Conservation (phyloP, 2,113 vertebrate species). For the Falco punctatus region DNA sequence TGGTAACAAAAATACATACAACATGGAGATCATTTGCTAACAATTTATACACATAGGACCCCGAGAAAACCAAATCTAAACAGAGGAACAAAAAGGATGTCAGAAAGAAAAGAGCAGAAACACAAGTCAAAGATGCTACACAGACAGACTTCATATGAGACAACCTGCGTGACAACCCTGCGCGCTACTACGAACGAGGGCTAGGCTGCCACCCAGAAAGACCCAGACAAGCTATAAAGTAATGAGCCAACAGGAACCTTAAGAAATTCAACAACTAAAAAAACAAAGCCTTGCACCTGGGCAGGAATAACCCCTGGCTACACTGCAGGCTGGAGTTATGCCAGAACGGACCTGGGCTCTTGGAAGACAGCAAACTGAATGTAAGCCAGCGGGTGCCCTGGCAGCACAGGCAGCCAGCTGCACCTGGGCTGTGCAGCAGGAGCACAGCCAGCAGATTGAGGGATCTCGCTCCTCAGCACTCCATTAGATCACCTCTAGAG, state of each 20-base stretch:
- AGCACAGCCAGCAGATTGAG: neutral
- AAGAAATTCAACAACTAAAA: neutral
- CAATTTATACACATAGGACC: neutral
- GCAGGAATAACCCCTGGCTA: neutral
- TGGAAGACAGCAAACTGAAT: neutral
- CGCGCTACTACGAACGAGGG: accelerated
- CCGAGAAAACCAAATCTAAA: neutral
- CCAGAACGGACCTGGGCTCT: neutral
- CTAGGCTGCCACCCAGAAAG: neutral
- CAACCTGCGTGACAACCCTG: neutral
- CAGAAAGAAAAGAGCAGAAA: neutral
- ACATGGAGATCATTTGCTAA: neutral
- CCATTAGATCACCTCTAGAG: neutral
- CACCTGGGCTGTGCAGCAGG: neutral
- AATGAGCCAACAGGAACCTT: neutral
- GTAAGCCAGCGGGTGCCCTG: neutral
- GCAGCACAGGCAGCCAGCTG: neutral
- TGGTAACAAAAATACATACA: neutral
- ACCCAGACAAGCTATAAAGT: neutral
- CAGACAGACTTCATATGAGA: neutral
- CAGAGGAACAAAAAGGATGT: neutral
- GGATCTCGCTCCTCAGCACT: neutral
- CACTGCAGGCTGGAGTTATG: neutral
- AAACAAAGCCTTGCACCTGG: neutral
- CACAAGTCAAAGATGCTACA: neutral